A percentile compares a stretch with the other conserved stretches of the same genome.
These are phyloP conservation scores for Osmerus mordax DNA, from an alignment of 2,113 vertebrate genomes.

Conservation along the genomic window DNA sequence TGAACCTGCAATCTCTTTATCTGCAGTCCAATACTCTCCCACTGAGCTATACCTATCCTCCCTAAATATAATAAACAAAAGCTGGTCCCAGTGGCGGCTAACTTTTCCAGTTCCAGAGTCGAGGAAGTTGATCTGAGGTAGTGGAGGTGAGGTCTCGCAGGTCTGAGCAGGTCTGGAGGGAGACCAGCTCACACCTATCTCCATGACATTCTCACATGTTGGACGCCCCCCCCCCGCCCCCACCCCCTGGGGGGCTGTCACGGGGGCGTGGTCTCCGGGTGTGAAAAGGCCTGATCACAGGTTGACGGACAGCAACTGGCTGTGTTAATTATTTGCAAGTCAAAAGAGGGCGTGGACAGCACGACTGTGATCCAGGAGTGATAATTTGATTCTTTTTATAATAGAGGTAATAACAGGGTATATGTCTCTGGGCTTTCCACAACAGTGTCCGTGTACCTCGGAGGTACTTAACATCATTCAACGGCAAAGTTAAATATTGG, in stretches of 20 bases:
- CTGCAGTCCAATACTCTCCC: too few species aligned
- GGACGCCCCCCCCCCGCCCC: constrained; percentile 40
- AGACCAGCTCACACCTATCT: constrained; percentile 38
- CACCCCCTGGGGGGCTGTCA: constrained; percentile 38
- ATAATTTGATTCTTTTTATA: not conserved
- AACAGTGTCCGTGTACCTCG: not conserved
- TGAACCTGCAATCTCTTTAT: too few species aligned
- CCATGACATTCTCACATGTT: constrained; percentile 61
- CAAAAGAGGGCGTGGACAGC: constrained; percentile 6
- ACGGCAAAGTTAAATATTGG: too few species aligned
- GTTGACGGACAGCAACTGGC: constrained; percentile 43
- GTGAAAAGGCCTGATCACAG: constrained; percentile 40
- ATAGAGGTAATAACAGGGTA: not conserved
- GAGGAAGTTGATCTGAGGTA: not conserved
- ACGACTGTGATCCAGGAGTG: not conserved
- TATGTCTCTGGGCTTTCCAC: not conserved
- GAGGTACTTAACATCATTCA: not conserved
- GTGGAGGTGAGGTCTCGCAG: not conserved
- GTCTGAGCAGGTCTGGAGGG: not conserved
- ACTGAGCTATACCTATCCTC: too few species aligned
- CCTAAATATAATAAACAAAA: too few species aligned
- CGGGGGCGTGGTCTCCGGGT: constrained; percentile 43
- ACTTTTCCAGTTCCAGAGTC: not conserved
- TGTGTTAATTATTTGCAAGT: constrained; percentile 36
- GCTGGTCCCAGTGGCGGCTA: too few species aligned